Conservation (phyloP, 1,140 invertebrate species). For the Ceratitis capitata region DNA sequence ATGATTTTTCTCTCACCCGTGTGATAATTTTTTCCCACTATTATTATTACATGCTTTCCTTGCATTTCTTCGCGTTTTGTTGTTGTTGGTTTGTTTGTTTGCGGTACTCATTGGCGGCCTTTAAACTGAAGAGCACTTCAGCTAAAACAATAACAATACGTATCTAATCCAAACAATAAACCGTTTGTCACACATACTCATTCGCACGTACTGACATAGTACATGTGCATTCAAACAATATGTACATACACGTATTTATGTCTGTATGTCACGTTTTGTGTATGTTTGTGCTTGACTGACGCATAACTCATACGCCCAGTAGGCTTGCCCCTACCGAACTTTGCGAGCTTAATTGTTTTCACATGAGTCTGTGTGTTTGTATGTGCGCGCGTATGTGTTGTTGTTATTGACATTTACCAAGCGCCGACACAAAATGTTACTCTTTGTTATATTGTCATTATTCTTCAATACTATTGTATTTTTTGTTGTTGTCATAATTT, state of each 20-base stretch:
- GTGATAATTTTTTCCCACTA: neutral
- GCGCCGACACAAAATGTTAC: neutral
- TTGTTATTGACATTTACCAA: neutral
- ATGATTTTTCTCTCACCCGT: neutral
- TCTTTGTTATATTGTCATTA: neutral
- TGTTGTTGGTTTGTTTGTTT: neutral
- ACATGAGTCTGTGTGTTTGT: neutral
- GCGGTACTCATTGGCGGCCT: neutral
- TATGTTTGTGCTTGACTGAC: neutral
- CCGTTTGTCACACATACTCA: neutral
- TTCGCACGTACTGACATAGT: neutral
- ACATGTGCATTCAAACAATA: neutral
- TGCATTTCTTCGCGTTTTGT: neutral
- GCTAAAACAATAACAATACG: neutral
- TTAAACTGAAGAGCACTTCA: slow-evolving; percentile 17
- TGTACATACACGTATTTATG: neutral
- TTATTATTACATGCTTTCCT: neutral
- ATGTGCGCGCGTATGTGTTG: neutral
- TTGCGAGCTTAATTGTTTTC: neutral
- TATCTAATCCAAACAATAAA: slow-evolving; percentile 24
- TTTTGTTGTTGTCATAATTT: neutral
- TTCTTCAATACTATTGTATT: too few relatives aligned
- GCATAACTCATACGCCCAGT: slow-evolving; percentile 29
- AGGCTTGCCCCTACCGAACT: neutral
- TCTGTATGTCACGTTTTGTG: neutral